These are phyloP conservation scores for Paedocypris micromegethes DNA, from an alignment of 2,797 vertebrate species.

Conservation along the genomic window DNA sequence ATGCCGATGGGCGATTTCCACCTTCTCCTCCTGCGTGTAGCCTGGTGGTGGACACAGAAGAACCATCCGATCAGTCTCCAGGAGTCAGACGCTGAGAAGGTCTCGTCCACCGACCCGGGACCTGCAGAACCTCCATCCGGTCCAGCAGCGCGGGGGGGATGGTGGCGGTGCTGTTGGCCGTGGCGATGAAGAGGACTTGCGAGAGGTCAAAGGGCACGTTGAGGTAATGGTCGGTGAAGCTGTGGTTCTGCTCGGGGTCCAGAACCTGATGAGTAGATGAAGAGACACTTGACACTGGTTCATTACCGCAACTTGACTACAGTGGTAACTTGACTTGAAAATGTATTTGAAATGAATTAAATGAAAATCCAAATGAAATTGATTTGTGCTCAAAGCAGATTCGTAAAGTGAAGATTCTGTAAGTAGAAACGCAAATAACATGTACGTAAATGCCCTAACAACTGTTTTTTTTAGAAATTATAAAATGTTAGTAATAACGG, in stretches of 20 bases:
- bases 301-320: background rate
- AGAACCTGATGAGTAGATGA: conserved; percentile 71
- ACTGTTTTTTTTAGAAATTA: too few species aligned
- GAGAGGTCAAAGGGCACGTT: conserved; percentile 97
- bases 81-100: conserved; percentile 21
- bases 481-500: too few species aligned
- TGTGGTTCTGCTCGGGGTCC: conserved; percentile 97
- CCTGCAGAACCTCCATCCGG: conserved; percentile 94
- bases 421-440: too few species aligned
- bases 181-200: conserved; percentile 97
- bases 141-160: conserved; percentile 91
- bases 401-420: too few species aligned
- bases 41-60: conserved; percentile 62
- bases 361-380: too few species aligned
- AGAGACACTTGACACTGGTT: background rate
- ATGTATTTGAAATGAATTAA: too few species aligned
- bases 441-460: too few species aligned
- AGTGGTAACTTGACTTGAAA: background rate
- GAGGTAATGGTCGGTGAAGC: conserved; percentile 95
- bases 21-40: conserved; percentile 95
- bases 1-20: conserved; percentile 94
- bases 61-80: conserved; percentile 33
- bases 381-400: too few species aligned
- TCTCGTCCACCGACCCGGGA: conserved; percentile 78
- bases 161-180: conserved; percentile 88